Evolutionary conservation across 1,140 invertebrate species (phyloP).

Genomic region (Tetramorium simillimum): DNA sequence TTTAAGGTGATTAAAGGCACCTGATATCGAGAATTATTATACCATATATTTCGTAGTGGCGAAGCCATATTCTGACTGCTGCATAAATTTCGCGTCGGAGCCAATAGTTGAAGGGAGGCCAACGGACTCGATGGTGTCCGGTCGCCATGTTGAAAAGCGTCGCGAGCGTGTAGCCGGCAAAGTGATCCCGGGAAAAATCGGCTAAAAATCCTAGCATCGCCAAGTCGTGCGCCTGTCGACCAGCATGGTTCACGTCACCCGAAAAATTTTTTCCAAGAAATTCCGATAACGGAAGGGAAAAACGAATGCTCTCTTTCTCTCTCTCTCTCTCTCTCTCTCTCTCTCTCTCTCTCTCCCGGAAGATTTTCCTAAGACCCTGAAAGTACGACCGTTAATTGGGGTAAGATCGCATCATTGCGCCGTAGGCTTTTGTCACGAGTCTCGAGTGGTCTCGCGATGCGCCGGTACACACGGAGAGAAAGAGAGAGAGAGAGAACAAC

Average conservation of each 20-base stretch:
- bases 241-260: neutral
- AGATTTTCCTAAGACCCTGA: neutral
- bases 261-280: neutral
- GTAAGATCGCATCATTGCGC: conserved; percentile 61
- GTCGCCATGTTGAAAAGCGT: conserved; percentile 22
- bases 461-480: conserved; percentile 32
- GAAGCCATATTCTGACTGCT: conserved; percentile 78
- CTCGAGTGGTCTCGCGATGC: conserved; percentile 3
- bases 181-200: neutral
- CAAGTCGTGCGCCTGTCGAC: neutral
- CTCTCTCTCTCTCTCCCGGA: neutral
- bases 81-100: conserved; percentile 73
- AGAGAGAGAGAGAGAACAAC: neutral
- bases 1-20: conserved; percentile 86
- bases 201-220: neutral
- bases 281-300: conserved; percentile 1
- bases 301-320: conserved; percentile 9
- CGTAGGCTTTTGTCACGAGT: conserved; percentile 67
- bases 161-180: neutral
- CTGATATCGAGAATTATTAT: conserved; percentile 86
- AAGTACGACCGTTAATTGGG: conserved; percentile 64
- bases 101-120: conserved; percentile 41
- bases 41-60: conserved; percentile 81
- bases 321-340: conserved; percentile 12
- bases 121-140: neutral